A percentile compares a stretch with the other conserved stretches of the same genome.
Conservation (phyloP, 1,140 invertebrate species). For the Ericerus pela region DNA sequence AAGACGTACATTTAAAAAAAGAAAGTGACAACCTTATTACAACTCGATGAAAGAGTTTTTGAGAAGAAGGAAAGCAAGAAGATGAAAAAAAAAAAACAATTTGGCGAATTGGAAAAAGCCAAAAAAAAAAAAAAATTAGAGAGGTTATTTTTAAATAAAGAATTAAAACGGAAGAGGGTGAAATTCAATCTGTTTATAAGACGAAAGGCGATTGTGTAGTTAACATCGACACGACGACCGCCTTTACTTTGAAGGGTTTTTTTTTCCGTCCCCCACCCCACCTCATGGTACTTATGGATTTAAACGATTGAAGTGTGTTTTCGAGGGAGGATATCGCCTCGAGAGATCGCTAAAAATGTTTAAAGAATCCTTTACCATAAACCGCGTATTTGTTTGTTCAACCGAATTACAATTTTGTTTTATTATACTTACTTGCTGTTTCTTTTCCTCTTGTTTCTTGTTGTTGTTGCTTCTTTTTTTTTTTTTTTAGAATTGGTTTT, state of each 20-base stretch:
- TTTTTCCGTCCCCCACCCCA: no score
- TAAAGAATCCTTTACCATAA: conserved; percentile 1
- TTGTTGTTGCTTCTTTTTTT: background rate
- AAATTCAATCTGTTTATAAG: conserved; percentile 9
- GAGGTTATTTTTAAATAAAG: conserved; percentile 2
- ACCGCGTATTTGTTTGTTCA: conserved; percentile 7
- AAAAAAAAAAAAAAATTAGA: background rate
- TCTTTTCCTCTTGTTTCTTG: no score
- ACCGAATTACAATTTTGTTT: conserved; percentile 7
- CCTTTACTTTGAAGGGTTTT: conserved; percentile 3
- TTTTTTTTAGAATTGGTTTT: conserved; percentile 7
- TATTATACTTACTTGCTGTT: background rate
- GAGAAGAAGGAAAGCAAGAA: no score
- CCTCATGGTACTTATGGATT: conserved; percentile 1
- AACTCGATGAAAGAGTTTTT: no score
- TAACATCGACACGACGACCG: conserved; percentile 3
- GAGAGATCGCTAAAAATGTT: background rate
- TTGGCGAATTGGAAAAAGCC: no score
- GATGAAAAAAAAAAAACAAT: no score
- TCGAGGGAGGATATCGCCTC: conserved; percentile 6
- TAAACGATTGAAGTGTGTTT: conserved; percentile 5
- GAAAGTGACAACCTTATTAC: no score
- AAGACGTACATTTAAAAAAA: no score
- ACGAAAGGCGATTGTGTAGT: conserved; percentile 6
- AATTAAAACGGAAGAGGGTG: conserved; percentile 1